Conservation (phyloP, 2,113 vertebrate genomes). For the Entomyzon cyanotis region DNA sequence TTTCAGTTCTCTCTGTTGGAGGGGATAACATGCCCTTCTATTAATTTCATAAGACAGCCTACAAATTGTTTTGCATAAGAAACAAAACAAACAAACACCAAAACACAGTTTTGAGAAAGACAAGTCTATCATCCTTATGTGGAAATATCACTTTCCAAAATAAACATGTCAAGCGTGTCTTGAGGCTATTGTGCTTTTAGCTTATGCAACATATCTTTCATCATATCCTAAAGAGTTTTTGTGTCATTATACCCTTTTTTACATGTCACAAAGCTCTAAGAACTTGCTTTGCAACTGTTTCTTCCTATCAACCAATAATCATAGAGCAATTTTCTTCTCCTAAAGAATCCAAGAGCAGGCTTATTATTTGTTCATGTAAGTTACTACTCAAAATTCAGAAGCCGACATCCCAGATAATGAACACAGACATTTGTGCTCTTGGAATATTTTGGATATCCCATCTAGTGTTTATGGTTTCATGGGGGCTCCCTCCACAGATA, state of each 20-base stretch:
- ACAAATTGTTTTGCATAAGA: neutral
- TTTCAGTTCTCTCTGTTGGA: neutral
- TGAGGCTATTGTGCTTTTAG: neutral
- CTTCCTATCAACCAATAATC: neutral
- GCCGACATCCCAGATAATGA: rapidly evolving
- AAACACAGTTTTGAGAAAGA: neutral
- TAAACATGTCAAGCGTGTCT: neutral
- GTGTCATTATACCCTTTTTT: neutral
- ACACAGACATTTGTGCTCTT: neutral
- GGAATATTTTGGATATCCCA: neutral
- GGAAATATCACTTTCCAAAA: neutral
- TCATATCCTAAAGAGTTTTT: neutral
- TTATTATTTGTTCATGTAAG: neutral
- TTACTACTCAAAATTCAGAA: neutral
- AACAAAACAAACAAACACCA: neutral
- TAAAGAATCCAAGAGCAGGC: neutral
- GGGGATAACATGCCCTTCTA: neutral
- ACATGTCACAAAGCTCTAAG: neutral
- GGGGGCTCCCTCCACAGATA: neutral
- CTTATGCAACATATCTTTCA: neutral
- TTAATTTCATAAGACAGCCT: neutral
- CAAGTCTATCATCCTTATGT: neutral
- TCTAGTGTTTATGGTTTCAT: neutral
- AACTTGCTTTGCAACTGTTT: neutral
- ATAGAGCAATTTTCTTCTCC: neutral